Evolutionary conservation across 2,888 invertebrate genomes (phyloP), one percentile per base, ranked within the genome.

Genomic region (Dyspetes luteomarginatus): DNA sequence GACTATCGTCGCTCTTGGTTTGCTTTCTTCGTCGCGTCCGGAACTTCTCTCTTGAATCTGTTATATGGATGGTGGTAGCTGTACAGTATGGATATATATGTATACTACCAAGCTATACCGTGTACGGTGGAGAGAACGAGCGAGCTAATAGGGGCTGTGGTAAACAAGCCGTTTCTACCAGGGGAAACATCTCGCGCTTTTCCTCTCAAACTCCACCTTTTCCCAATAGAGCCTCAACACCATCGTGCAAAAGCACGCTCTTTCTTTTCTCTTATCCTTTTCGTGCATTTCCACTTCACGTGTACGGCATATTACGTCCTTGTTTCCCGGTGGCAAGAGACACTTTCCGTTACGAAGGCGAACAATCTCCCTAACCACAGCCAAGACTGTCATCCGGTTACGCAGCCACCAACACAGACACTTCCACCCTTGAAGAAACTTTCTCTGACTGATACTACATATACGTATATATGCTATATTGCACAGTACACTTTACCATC

Each of bases 121-220:
- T 19, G 55, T 62, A 64, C 19, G 48, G 50, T 55, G 56, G 52
- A 69, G 65, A 82, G 83, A 77, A 81, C 82, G 83, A 82, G 73
- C 22, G 83, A 86, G 87, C 87, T 89, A 89, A 90, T 90, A 89
- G 88, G 86, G 82, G 83, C 85, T 84, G 85, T 81, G 86, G 87
- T 89, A 90, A 90, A 90, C 90, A 89, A 87, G 86, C 86, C 85
- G 87, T 86, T 86, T 87, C 86, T 84, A 80, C 83, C 84, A 69
- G 85, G n/a, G 84, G 87, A 85, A 88, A 85, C 87, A 85, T 85
- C 73, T 81, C 72, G 80, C 82, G 81, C 83, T 73, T 68, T 58
- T 48, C 52, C 64, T 43, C 19, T 17, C 60, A 55, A 48, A 67
- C 72, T 62, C 36, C 64, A 55, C 71, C 69, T 60, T 30, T 43